Conservation (phyloP, 2,797 vertebrate species). For the Acropternis orthonyx region DNA sequence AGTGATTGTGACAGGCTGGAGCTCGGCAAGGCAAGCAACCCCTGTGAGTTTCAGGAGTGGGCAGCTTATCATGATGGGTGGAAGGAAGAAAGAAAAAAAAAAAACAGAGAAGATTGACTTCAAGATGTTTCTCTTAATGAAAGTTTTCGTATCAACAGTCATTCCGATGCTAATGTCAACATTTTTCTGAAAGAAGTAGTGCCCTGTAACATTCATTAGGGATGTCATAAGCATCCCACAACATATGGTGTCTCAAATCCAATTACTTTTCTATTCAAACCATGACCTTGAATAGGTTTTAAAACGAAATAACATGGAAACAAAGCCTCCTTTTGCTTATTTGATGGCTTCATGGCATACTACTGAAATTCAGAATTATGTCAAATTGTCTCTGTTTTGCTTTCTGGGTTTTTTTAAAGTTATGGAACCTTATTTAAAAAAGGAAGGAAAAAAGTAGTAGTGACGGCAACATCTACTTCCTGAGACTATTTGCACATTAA, state of each 20-base stretch:
- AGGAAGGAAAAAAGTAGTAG: background rate
- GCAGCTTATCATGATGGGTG: background rate
- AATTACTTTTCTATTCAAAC: slow-evolving; percentile 52
- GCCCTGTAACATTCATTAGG: slow-evolving; percentile 16
- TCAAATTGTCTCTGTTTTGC: background rate
- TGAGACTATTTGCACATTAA: background rate
- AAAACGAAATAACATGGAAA: background rate
- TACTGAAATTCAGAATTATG: background rate
- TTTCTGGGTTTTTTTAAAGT: background rate
- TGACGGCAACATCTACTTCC: background rate
- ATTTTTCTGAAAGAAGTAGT: background rate
- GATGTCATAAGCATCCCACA: slow-evolving; percentile 18
- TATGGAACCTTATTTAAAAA: background rate
- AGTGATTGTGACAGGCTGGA: slow-evolving; percentile 1
- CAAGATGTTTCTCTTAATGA: slow-evolving; percentile 3
- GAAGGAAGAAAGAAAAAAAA: background rate
- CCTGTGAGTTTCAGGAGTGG: background rate
- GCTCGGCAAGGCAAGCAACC: background rate
- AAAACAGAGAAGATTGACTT: background rate
- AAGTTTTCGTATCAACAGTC: background rate
- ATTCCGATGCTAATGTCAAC: slow-evolving; percentile 39
- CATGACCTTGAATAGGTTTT: slow-evolving; percentile 25
- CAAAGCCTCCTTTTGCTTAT: background rate
- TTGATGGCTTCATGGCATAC: background rate
- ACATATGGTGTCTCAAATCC: slow-evolving; percentile 41